A percentile compares a stretch with the other conserved stretches of the same genome.
Conservation (phyloP, 2,113 vertebrate species). For the Ptychochromis oligacanthus region DNA sequence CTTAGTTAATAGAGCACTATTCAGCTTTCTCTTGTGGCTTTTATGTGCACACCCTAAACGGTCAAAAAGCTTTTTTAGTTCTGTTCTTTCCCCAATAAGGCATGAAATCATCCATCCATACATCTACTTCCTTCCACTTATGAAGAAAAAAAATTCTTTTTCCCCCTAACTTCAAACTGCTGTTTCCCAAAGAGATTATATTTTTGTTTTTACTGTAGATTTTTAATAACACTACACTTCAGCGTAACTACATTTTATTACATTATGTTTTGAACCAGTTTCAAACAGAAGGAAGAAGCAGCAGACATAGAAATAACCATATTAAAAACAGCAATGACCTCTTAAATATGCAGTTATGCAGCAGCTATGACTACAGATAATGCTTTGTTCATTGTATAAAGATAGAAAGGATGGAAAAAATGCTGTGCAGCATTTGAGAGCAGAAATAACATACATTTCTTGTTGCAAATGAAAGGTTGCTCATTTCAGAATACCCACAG, state of each 20-base stretch:
- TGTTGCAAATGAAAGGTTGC: neutral
- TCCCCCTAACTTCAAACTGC: neutral
- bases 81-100: neutral
- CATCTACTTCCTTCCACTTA: too few species aligned
- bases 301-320: neutral
- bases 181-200: neutral
- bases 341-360: neutral
- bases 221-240: constrained; percentile 7
- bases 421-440: neutral
- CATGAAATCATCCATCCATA: too few species aligned
- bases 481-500: neutral
- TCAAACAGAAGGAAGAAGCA: neutral
- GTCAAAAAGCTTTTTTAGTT: neutral
- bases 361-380: neutral
- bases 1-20: constrained; percentile 1
- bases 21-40: neutral
- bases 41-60: neutral
- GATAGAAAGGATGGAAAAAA: neutral
- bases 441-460: neutral
- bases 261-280: neutral
- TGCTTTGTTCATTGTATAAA: neutral
- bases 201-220: neutral
- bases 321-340: neutral
- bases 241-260: constrained; percentile 5
- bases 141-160: too few species aligned